A percentile compares a stretch with the other conserved stretches of the same genome.
Evolutionary conservation across 1,140 invertebrate genomes (phyloP).

Genomic region (Eumaeus atala): DNA sequence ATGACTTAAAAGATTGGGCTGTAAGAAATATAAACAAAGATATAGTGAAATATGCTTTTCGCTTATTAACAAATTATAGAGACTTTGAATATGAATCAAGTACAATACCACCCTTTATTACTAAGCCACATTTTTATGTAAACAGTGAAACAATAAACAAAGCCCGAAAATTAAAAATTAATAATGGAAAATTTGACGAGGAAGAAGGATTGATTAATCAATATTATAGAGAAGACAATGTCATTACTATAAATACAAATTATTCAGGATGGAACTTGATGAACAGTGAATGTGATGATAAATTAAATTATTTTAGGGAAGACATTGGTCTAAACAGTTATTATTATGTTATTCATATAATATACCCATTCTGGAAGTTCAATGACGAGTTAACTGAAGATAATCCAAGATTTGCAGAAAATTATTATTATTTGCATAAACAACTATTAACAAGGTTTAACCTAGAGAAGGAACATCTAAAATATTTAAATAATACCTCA

Average conservation of each 20-base stretch:
- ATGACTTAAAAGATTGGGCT: slow-evolving; percentile 36
- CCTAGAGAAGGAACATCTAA: slow-evolving; percentile 76
- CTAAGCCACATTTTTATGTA: slow-evolving; percentile 54
- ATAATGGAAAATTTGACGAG: slow-evolving; percentile 35
- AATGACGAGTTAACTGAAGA: slow-evolving; percentile 73
- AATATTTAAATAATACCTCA: slow-evolving; percentile 20
- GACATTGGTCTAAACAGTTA: slow-evolving; percentile 82
- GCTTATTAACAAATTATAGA: slow-evolving; percentile 35
- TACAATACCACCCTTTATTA: slow-evolving; percentile 43
- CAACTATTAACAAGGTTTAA: slow-evolving; percentile 79
- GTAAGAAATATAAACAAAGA: slow-evolving; percentile 42
- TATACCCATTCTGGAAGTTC: slow-evolving; percentile 80
- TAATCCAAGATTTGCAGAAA: slow-evolving; percentile 76
- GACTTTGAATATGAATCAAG: slow-evolving; percentile 23
- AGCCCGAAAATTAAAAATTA: slow-evolving; percentile 42
- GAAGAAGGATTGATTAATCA: slow-evolving; percentile 38
- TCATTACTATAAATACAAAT: slow-evolving; percentile 64
- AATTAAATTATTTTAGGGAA: slow-evolving; percentile 83
- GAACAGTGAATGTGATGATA: slow-evolving; percentile 74
- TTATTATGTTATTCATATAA: slow-evolving; percentile 80
- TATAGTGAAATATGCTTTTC: slow-evolving; percentile 43
- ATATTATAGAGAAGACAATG: slow-evolving; percentile 37
- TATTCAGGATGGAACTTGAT: slow-evolving; percentile 74
- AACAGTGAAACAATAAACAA: slow-evolving; percentile 53
- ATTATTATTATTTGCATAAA: slow-evolving; percentile 75